These are phyloP conservation scores for Aphodius granarius DNA, from an alignment of 2,888 invertebrate species.

Conservation along the genomic window DNA sequence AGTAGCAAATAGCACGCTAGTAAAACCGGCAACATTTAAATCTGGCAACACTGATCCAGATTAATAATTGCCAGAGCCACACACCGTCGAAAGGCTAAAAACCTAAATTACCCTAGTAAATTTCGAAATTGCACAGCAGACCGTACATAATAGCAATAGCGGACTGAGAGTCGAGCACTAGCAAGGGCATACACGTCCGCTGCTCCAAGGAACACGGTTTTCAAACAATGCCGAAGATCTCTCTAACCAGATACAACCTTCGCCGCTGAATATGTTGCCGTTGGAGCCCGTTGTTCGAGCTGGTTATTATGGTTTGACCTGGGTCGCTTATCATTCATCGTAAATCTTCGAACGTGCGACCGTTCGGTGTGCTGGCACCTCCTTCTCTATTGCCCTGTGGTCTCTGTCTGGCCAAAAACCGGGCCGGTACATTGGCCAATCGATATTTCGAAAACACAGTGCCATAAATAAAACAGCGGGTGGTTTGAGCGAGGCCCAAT, in stretches of 20 bases:
- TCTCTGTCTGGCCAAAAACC: not conserved
- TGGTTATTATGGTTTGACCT: not conserved
- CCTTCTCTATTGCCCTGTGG: not conserved
- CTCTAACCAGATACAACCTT: not conserved
- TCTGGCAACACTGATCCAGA: too few relatives aligned
- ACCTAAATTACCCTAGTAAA: not conserved
- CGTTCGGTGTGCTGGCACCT: not conserved
- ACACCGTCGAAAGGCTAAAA: not conserved
- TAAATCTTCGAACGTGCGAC: slow-evolving; percentile 1
- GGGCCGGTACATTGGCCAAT: not conserved
- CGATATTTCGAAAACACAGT: slow-evolving; percentile 11
- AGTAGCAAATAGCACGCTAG: too few relatives aligned
- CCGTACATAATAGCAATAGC: not conserved
- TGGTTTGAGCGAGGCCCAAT: slow-evolving; percentile 4
- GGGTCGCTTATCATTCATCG: slow-evolving; percentile 13
- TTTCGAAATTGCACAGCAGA: not conserved
- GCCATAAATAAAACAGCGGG: slow-evolving; percentile 6
- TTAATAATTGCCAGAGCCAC: not conserved
- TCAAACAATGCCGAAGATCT: not conserved
- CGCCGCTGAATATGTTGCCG: not conserved
- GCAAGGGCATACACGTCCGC: not conserved
- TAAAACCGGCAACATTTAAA: too few relatives aligned
- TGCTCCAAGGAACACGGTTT: not conserved
- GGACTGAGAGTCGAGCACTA: not conserved
- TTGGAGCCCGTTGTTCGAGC: not conserved